phyloP scores from a whole-genome alignment of 2,888 invertebrate genomes.

The Automeris io region DNA sequence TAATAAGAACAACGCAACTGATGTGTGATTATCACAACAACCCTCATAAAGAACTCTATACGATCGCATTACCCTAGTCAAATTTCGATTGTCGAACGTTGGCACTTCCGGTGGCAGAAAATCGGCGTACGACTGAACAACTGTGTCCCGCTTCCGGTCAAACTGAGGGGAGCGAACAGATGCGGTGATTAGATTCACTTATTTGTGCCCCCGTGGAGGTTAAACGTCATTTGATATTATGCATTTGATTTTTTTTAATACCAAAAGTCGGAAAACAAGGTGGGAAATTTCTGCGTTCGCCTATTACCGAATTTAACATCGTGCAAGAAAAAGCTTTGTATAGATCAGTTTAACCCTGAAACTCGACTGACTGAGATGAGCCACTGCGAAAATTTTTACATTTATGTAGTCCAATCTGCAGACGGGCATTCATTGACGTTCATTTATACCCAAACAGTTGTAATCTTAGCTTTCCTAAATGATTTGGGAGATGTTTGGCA shows the following conservation, averaged over 20 bases:
- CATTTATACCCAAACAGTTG: too few species aligned
- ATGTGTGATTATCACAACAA: conserved; percentile 34
- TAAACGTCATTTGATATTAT: conserved; percentile 53
- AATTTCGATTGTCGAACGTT: conserved; percentile 72
- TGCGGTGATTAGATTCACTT: conserved; percentile 70
- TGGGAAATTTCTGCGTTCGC: too few species aligned
- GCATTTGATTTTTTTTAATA: conserved; percentile 18
- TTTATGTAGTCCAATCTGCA: too few species aligned
- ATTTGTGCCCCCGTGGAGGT: conserved; percentile 44
- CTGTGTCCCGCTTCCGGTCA: conserved; percentile 73
- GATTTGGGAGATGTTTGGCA: too few species aligned
- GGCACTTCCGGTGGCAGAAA: conserved; percentile 74
- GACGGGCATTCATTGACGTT: too few species aligned
- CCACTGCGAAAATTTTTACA: too few species aligned
- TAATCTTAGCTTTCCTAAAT: too few species aligned
- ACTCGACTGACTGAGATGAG: too few species aligned
- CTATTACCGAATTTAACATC: too few species aligned
- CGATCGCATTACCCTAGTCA: conserved; percentile 57
- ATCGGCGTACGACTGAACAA: conserved; percentile 70
- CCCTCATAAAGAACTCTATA: conserved; percentile 52
- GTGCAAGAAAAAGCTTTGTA: too few species aligned
- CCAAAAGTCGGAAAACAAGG: too few species aligned
- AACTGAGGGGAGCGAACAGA: conserved; percentile 63
- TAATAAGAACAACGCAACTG: conserved; percentile 12
- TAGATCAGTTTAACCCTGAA: too few species aligned